Evolutionary conservation across 2,888 invertebrate species (phyloP).

Genomic region (Amphipoea oculea): DNA sequence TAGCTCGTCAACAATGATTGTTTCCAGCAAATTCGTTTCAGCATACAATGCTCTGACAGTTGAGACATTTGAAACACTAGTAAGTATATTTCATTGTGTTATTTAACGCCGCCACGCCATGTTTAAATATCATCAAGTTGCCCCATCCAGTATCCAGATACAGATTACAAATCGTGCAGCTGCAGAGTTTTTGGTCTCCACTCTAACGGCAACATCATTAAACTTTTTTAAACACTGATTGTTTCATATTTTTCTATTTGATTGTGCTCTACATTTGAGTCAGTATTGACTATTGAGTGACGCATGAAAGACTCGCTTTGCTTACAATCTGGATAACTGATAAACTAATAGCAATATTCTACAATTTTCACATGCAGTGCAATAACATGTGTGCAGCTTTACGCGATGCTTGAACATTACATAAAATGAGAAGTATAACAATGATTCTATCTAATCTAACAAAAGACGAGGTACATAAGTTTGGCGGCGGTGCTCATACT

Average conservation of each 20-base stretch:
- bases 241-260: slow-evolving; percentile 61
- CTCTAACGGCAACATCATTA: slow-evolving; percentile 37
- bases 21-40: slow-evolving; percentile 53
- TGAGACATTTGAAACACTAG: slow-evolving; percentile 44
- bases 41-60: slow-evolving; percentile 33
- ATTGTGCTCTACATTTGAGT: slow-evolving; percentile 64
- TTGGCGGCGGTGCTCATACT: slow-evolving; percentile 76
- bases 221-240: slow-evolving; percentile 52
- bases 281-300: slow-evolving; percentile 69
- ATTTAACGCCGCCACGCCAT: slow-evolving; percentile 76
- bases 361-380: slow-evolving; percentile 63
- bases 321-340: slow-evolving; percentile 39
- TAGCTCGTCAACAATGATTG: slow-evolving; percentile 32
- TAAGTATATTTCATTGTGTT: slow-evolving; percentile 69
- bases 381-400: slow-evolving; percentile 69
- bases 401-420: slow-evolving; percentile 74
- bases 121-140: slow-evolving; percentile 77
- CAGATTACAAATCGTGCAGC: slow-evolving; percentile 63
- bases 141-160: slow-evolving; percentile 64
- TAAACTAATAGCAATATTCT: slow-evolving; percentile 26
- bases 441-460: slow-evolving; percentile 75
- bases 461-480: slow-evolving; percentile 84
- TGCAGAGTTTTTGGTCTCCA: slow-evolving; percentile 44
- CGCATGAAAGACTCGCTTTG: slow-evolving; percentile 51
- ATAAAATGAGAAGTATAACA: slow-evolving; percentile 78